Base-by-base conservation (phyloP, 2,888 invertebrate species). In the Hypolimnas misippus region DNA sequence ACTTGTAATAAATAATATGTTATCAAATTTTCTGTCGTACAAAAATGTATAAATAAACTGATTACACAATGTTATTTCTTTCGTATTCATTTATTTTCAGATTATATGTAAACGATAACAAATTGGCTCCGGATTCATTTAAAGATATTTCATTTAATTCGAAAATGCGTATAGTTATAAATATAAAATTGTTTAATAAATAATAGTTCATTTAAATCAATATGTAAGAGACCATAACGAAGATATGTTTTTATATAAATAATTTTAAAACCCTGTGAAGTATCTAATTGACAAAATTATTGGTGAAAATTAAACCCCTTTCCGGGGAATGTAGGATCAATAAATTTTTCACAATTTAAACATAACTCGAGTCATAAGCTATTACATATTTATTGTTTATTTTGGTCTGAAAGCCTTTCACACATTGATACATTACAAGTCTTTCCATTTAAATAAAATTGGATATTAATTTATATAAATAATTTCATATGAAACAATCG, bases 241-340 rank as follows among this genome's bases (percentile, higher is more conserved):
- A 80, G 82, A 84, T 87, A 87, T 86, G 83, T 84, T 53, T 52
- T 73, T 78, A 76, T 81, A 75, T 78, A 77, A 83, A 86, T 71
- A 86, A 83, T 75, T 76, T 79, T 73, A 79, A 25, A 49, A 83
- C 91, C 91, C 90, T 91, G 91, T 89, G 87, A 83, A 84, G 81
- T 77, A 77, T 79, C 77, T 90, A 91, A 91, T 91, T 91, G 91
- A 91, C 91, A 71, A 74, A 89, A 86, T 82, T 81, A 90, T 89
- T 84, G 82, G 81, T 85, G 75, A 83, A 87, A 90, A 82, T 78
- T 69, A 85, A 83, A 81, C 75, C 83, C 82, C 81, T 71, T 63
- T 66, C 17, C 67, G 73, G 62, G 80, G 80, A 38, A 46, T 38
- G 50, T 54, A 19, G 54, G 64, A 40, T 19, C 16, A 12, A 57